Conservation (phyloP, 1,140 invertebrate genomes). For the Drosophila bipectinata region DNA sequence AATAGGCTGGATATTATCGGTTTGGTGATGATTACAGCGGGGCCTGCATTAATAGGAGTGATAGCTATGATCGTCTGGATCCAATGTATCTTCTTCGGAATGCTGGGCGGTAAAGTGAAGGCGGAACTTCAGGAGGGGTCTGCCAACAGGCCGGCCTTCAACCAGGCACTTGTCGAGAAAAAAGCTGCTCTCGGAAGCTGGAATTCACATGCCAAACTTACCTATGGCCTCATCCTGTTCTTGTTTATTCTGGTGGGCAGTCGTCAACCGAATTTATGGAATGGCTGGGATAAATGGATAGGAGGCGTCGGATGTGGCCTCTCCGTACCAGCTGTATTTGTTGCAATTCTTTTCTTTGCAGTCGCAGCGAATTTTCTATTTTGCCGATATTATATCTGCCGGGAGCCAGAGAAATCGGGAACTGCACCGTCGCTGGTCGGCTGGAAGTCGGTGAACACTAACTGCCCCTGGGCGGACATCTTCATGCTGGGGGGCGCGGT, state of each 20-base stretch:
- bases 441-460: slow-evolving; percentile 41
- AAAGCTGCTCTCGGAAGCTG: slow-evolving; percentile 24
- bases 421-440: slow-evolving; percentile 31
- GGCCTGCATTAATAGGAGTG: slow-evolving; percentile 15
- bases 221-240: not conserved
- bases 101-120: slow-evolving; percentile 7
- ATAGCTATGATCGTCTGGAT: slow-evolving; percentile 34
- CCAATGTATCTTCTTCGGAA: slow-evolving; percentile 43
- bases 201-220: slow-evolving; percentile 8
- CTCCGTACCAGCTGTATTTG: slow-evolving; percentile 17
- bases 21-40: not conserved
- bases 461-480: slow-evolving; percentile 53
- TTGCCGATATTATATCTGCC: slow-evolving; percentile 54
- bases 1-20: not conserved
- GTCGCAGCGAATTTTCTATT: slow-evolving; percentile 53
- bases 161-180: slow-evolving; percentile 10
- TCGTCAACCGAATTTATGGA: not conserved
- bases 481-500: slow-evolving; percentile 54
- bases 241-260: not conserved
- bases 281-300: not conserved
- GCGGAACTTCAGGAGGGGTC: not conserved
- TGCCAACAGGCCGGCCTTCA: not conserved
- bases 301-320: not conserved
- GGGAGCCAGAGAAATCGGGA: slow-evolving; percentile 18
- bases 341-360: slow-evolving; percentile 22